phyloP scores from a whole-genome alignment of 1,140 invertebrate genomes.

The Lycorma delicatula region DNA sequence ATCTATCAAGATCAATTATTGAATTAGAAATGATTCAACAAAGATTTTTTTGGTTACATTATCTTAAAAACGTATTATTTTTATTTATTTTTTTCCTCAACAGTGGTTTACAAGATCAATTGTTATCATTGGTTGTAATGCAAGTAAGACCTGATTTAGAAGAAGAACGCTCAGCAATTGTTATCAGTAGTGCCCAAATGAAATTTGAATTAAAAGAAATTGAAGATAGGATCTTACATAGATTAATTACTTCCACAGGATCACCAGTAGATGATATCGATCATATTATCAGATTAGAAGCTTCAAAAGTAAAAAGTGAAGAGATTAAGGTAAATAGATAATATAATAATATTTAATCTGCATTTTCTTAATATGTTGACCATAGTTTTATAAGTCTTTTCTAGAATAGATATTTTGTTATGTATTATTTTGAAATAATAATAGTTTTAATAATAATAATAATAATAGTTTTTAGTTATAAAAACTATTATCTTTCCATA shows the following conservation, averaged over 20 bases:
- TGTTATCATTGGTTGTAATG: conserved; percentile 62
- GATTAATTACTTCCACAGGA: conserved; percentile 52
- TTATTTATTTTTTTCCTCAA: conserved; percentile 26
- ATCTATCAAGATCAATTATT: too few relatives aligned
- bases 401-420: too few relatives aligned
- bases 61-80: conserved; percentile 19
- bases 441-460: too few relatives aligned
- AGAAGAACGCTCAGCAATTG: conserved; percentile 51
- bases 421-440: too few relatives aligned
- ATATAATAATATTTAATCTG: too few relatives aligned
- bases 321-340: conserved; percentile 60
- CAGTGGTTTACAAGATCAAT: conserved; percentile 59
- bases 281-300: conserved; percentile 55
- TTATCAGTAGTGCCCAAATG: conserved; percentile 53
- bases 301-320: conserved; percentile 56
- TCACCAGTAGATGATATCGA: conserved; percentile 61
- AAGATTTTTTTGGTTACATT: too few relatives aligned
- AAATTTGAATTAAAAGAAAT: conserved; percentile 54
- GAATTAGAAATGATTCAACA: too few relatives aligned
- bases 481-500: too few relatives aligned
- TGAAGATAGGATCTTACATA: conserved; percentile 55
- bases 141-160: conserved; percentile 60
- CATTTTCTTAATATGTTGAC: too few relatives aligned
- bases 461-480: too few relatives aligned
- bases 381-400: too few relatives aligned